Base-by-base conservation (phyloP, 2,888 invertebrate genomes). In the Tetragnatha montana region DNA sequence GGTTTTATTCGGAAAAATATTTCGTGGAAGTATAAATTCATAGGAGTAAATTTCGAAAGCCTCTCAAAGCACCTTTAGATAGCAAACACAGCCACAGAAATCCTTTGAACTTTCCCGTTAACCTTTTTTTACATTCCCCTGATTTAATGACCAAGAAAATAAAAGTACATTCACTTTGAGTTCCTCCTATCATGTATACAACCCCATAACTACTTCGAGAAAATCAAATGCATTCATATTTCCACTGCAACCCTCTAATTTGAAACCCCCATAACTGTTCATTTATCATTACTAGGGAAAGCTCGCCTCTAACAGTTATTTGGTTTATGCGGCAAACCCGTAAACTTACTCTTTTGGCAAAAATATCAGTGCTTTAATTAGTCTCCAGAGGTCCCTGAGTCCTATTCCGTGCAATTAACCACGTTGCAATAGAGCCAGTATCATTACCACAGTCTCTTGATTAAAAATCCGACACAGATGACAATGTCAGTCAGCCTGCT, bases 381-480 rank as follows among this genome's bases (percentile, higher is more conserved):
- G 50, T 78, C 78, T 78, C 78, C 2, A 21, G 78, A 51, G 78
- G 51, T 78, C 60, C 51, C 21, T 51, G 51, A 78, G 50, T 78
- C 51, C 51, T 78, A 22, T 78, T 78, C 47, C 51, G 17, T 78
- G 51, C 60, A 78, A 78, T 60, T 21, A 60, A 21, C 12, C 17
- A 78, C 78, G 50, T 60, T 51, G 78, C 21, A 51, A 51, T 78
- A 50, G 22, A 60, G 73, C 51, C 50, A 22, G 71, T 73, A 69
- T 82, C 81, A 82, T 82, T 82, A 82, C 50, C 8, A 22, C 17
- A 19, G 60, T 51, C 60, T 74, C 71, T 74, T 73, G 35, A 50
- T 47, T 74, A 47, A 73, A 79, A 73, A 35, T 74, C 21, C 71
- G 73, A 82, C 81, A 82, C 60, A 82, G 81, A 73, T 74, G 81